Conservation (phyloP, 2,113 vertebrate genomes). For the Chloebia gouldiae region DNA sequence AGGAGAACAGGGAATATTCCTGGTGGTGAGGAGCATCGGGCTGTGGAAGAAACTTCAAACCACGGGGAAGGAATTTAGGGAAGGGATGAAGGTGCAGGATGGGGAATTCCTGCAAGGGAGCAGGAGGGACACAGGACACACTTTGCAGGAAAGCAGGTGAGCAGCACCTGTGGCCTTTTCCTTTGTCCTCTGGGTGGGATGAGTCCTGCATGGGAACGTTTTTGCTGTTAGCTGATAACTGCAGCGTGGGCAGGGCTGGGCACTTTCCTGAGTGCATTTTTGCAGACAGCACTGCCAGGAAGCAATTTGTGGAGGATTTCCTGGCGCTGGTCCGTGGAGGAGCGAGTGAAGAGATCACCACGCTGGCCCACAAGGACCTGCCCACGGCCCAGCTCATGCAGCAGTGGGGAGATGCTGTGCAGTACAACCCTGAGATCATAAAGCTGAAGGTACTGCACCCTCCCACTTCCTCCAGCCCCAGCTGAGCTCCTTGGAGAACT, state of each 20-base stretch:
- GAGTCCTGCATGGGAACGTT: fast-evolving
- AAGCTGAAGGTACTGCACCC: conserved; percentile 71
- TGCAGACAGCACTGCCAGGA: conserved; percentile 40
- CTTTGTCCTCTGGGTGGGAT: not conserved
- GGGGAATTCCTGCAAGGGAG: not conserved
- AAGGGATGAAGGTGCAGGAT: not conserved
- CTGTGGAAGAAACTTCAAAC: not conserved
- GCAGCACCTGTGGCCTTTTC: not conserved
- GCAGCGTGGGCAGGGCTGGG: not conserved
- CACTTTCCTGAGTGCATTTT: not conserved
- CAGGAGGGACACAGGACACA: not conserved
- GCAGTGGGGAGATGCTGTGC: conserved; percentile 87
- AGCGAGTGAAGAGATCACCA: conserved; percentile 77
- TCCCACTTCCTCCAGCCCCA: not conserved
- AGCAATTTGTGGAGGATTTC: conserved; percentile 81
- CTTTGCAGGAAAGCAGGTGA: not conserved
- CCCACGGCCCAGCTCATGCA: conserved; percentile 83
- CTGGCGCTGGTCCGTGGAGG: conserved; percentile 80
- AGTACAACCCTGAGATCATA: conserved; percentile 87
- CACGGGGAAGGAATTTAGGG: not conserved
- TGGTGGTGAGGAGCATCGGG: fast-evolving
- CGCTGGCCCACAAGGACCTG: conserved; percentile 77
- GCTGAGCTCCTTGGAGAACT: not conserved
- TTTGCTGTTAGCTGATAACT: not conserved
- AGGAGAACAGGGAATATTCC: not conserved